Evolutionary conservation across 2,113 vertebrate species (phyloP).

Genomic region (Triplophysa siluroides): DNA sequence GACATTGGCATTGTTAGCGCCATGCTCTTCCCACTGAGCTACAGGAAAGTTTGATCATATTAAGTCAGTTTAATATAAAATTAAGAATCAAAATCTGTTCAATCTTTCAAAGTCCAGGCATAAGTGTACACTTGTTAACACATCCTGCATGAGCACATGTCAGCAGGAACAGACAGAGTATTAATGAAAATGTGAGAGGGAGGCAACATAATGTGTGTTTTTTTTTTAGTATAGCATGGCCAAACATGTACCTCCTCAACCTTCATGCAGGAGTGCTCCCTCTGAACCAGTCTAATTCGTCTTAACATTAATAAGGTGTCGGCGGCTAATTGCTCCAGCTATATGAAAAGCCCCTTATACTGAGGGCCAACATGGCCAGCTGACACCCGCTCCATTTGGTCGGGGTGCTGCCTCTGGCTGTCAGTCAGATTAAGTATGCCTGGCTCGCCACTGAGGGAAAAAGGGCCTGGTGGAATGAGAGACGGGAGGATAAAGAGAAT

Average conservation of each 20-base stretch:
- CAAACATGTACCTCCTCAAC: conserved; percentile 30
- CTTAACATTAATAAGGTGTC: conserved; percentile 49
- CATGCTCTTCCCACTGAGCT: too few species aligned
- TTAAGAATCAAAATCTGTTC: not conserved
- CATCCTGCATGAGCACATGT: conserved; percentile 38
- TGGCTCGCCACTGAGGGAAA: not conserved
- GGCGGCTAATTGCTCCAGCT: conserved; percentile 47
- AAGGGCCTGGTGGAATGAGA: conserved; percentile 9
- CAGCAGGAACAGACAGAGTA: conserved; percentile 34
- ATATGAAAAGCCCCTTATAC: conserved; percentile 49
- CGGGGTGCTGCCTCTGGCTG: conserved; percentile 36
- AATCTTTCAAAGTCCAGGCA: too few species aligned
- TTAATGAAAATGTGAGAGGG: conserved; percentile 4
- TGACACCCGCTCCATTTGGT: conserved; percentile 38
- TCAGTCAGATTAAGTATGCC: conserved; percentile 47
- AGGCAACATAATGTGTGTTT: not conserved
- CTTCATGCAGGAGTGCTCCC: conserved; percentile 34
- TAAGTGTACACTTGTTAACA: conserved; percentile 21
- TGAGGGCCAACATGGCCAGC: conserved; percentile 47
- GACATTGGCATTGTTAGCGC: too few species aligned
- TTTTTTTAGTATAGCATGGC: not conserved
- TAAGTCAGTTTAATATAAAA: too few species aligned
- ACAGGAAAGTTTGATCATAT: too few species aligned
- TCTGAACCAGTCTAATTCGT: conserved; percentile 51
- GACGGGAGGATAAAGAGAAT: not conserved